These are phyloP conservation scores for Chrysolina oricalcia DNA, from an alignment of 2,888 invertebrate species.

Conservation along the genomic window DNA sequence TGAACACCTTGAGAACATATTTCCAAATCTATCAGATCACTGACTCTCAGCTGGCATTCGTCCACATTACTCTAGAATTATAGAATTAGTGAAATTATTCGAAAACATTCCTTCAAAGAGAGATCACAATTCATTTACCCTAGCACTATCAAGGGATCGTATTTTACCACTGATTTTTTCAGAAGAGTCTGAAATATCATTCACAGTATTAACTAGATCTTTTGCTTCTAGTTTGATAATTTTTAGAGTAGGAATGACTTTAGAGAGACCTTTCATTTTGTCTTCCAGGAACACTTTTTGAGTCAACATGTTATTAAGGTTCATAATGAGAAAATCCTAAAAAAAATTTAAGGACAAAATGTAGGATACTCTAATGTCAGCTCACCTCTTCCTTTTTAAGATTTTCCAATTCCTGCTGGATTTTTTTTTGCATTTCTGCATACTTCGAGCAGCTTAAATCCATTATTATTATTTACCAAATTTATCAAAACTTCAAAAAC, in stretches of 20 bases:
- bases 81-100: slow-evolving; percentile 66
- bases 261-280: slow-evolving; percentile 86
- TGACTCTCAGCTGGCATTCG: slow-evolving; percentile 94
- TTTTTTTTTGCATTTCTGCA: slow-evolving; percentile 72
- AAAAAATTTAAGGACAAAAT: slow-evolving; percentile 50
- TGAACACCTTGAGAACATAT: slow-evolving; percentile 98
- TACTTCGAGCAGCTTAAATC: slow-evolving; percentile 40
- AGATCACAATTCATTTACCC: slow-evolving; percentile 75
- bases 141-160: slow-evolving; percentile 91
- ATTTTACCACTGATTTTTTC: slow-evolving; percentile 98
- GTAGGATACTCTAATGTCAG: slow-evolving; percentile 12
- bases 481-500: not conserved
- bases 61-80: slow-evolving; percentile 86
- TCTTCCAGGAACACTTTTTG: slow-evolving; percentile 85
- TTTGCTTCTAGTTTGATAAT: slow-evolving; percentile 85
- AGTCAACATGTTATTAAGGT: slow-evolving; percentile 81
- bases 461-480: slow-evolving; percentile 40
- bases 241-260: slow-evolving; percentile 86
- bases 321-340: slow-evolving; percentile 81
- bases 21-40: slow-evolving; percentile 95
- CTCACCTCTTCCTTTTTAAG: slow-evolving; percentile 74
- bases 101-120: not conserved
- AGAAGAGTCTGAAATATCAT: slow-evolving; percentile 89
- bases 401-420: slow-evolving; percentile 75
- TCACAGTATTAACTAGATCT: slow-evolving; percentile 88